phyloP scores from a whole-genome alignment of 2,888 invertebrate species.

The Phlogophora meticulosa region DNA sequence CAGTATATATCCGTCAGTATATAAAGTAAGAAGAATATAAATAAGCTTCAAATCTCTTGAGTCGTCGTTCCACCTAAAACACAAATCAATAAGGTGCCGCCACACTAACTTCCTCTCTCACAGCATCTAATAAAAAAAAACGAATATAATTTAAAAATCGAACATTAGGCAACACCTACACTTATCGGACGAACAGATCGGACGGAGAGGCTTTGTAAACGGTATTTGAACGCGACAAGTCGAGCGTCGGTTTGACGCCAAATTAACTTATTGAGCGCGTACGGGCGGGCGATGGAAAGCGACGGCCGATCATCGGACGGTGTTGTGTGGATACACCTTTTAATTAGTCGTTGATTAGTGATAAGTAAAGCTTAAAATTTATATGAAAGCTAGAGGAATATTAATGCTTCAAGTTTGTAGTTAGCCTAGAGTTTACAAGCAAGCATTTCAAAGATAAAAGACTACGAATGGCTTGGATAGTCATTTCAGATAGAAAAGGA shows the following conservation, averaged over 20 bases:
- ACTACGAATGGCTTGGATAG: no score
- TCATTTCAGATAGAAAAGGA: no score
- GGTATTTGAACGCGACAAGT: conserved; percentile 66
- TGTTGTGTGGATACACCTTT: conserved; percentile 65
- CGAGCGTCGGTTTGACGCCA: conserved; percentile 77
- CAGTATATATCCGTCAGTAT: no score
- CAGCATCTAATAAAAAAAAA: conserved; percentile 32
- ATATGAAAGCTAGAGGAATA: no score
- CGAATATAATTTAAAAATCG: conserved; percentile 55
- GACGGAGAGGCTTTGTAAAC: conserved; percentile 55
- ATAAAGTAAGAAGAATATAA: no score
- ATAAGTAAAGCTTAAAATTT: background rate
- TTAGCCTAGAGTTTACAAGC: background rate
- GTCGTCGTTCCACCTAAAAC: background rate
- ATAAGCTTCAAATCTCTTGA: background rate
- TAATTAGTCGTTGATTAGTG: conserved; percentile 31
- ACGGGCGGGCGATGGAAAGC: conserved; percentile 65
- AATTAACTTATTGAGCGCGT: conserved; percentile 79
- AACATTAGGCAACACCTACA: conserved; percentile 62
- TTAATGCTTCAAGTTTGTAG: no score
- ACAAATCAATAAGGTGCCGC: conserved; percentile 14
- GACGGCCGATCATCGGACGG: conserved; percentile 36
- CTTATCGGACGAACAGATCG: conserved; percentile 61
- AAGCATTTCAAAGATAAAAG: background rate
- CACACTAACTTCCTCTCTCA: background rate